A percentile compares a stretch with the other conserved stretches of the same genome.
Conservation (phyloP, 2,113 vertebrate species). For the Solea senegalensis region DNA sequence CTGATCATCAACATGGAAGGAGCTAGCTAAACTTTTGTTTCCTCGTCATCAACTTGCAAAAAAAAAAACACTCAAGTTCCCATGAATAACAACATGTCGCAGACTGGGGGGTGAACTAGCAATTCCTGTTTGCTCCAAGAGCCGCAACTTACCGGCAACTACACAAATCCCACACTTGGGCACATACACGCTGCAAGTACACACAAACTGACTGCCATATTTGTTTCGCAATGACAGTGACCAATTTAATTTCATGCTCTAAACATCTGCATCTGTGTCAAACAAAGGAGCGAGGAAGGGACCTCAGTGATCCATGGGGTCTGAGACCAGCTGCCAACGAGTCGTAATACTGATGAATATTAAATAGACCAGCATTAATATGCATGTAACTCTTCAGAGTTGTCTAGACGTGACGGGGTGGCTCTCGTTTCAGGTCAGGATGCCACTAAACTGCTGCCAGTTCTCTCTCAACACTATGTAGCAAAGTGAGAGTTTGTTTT, state of each 20-base stretch:
- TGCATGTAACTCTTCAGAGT: constrained; percentile 65
- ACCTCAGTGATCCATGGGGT: constrained; percentile 70
- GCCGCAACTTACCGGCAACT: constrained; percentile 16
- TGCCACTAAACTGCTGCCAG: constrained; percentile 56
- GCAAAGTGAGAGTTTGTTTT: constrained; percentile 47
- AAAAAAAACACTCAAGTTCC: constrained; percentile 24
- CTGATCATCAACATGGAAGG: constrained; percentile 24
- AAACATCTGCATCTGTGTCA: constrained; percentile 80
- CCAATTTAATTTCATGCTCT: constrained; percentile 81
- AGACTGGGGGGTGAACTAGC: constrained; percentile 27
- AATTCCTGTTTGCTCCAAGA: constrained; percentile 29
- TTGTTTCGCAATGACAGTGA: constrained; percentile 63
- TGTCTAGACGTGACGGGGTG: constrained; percentile 64
- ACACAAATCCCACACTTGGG: not conserved
- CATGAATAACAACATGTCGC: constrained; percentile 55
- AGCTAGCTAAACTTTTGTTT: constrained; percentile 56
- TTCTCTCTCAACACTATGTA: constrained; percentile 18
- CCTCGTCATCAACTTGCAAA: constrained; percentile 41
- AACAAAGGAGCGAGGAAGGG: constrained; percentile 66
- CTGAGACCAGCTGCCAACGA: constrained; percentile 73
- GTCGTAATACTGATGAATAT: constrained; percentile 75
- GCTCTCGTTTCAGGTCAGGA: constrained; percentile 63
- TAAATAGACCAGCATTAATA: constrained; percentile 73
- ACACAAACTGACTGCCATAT: constrained; percentile 32
- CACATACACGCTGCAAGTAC: constrained; percentile 2